Percentiles rank a stretch among this genome's conserved stretches.
Conservation (phyloP, 1,140 invertebrate genomes). For the Apis mellifera region Amel_HAv3.1 CM009931.2:16841501-16842000, state of each 20-base stretch:
- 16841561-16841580: not conserved
- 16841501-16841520: not conserved
- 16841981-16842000: not conserved
- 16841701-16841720: not conserved
- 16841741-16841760: not conserved
- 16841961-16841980: conserved; percentile 13
- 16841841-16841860: not conserved
- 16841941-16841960: conserved; percentile 10
- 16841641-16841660: not conserved
- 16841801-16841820: not conserved
- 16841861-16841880: not conserved
- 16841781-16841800: conserved; percentile 1
- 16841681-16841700: conserved; percentile 5
- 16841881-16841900: not conserved
- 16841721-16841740: not conserved
- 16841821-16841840: not conserved
- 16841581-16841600: not conserved
- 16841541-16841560: too few species aligned
- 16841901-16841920: not conserved
- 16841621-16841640: not conserved
- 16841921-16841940: conserved; percentile 9
- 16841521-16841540: not conserved
- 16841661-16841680: not conserved
- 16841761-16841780: not conserved
- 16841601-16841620: not conserved